These are phyloP conservation scores for Clitarchus hookeri DNA, from an alignment of 2,888 invertebrate genomes.

Conservation along the genomic window DNA sequence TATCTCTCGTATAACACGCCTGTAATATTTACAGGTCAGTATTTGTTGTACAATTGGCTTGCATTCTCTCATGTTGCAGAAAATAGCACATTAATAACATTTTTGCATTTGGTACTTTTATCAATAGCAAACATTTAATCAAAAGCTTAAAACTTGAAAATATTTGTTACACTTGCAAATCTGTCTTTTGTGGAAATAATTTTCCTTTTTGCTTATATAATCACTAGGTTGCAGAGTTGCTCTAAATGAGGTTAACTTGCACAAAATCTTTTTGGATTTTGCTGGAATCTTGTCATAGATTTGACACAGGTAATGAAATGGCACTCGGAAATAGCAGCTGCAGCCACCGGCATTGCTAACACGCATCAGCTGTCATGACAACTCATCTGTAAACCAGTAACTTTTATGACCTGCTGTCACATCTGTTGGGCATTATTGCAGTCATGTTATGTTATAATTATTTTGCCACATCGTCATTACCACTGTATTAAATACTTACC, in stretches of 20 bases:
- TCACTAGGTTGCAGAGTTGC: neutral
- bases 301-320: neutral
- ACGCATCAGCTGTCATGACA: neutral
- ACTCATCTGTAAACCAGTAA: conserved; percentile 14
- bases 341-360: neutral
- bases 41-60: neutral
- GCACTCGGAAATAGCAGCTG: neutral
- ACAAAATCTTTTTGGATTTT: neutral
- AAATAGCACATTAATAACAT: neutral
- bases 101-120: neutral
- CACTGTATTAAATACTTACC: conserved; percentile 1
- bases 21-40: neutral
- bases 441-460: neutral
- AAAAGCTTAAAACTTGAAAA: neutral
- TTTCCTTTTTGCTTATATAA: neutral
- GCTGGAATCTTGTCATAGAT: neutral
- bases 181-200: no score
- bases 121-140: neutral
- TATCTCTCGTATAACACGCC: neutral
- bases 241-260: neutral
- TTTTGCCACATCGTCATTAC: neutral
- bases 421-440: conserved; percentile 14
- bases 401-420: conserved; percentile 11
- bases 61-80: neutral
- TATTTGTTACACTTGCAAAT: neutral